Evolutionary conservation across 2,113 vertebrate genomes (phyloP), one percentile per base, ranked within the genome.

Genomic region (Ammospiza nelsoni): DNA sequence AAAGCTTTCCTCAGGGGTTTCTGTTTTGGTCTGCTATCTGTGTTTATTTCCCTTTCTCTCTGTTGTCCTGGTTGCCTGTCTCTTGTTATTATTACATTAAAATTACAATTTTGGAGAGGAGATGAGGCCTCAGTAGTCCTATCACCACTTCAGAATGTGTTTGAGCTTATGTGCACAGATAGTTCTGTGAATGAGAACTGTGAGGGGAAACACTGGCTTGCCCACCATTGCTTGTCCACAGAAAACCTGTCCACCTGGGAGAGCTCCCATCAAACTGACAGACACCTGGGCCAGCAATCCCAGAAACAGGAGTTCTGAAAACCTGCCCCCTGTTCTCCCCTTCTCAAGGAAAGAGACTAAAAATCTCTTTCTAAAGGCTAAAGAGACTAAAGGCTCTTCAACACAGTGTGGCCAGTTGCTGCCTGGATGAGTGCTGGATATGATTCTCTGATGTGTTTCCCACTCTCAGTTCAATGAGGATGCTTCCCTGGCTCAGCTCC

Each of bases 1-100:
- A 43, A 87, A 89, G 9, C 12, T 95, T 89, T 85, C 74, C 39
- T 85, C 27, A 11, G 66, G n/a, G 22, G 20, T 69, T 91, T 86
- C 59, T 73, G 5, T 11, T 79, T 78, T 62, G 18, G 5, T 75
- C 41, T 87, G 19, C 78, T 82, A 11, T 11, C 28, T 71, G 25
- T 59, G 76, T 77, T 67, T 68, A 35, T 82, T 92, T 57, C 15
- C 22, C 18, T 58, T 82, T 89, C 39, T 69, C 31, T 57, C 29
- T 78, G 9, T 81, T 90, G 33, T 58, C 62, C 49, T 89, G 49
- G 62, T 78, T 89, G 66, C 49, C 27, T 84, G 37, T 73, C 75
- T 87, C 49, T 89, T 15, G 8, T 67, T 89, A 29, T 10, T 71
- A 37, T 84, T 84, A 49, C 48, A 44, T 79, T 31, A 72, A 78